Percentiles rank a stretch among this genome's conserved stretches.
phyloP scores from a whole-genome alignment of 1,140 invertebrate genomes.

The Anoplolepis gracilipes region DNA sequence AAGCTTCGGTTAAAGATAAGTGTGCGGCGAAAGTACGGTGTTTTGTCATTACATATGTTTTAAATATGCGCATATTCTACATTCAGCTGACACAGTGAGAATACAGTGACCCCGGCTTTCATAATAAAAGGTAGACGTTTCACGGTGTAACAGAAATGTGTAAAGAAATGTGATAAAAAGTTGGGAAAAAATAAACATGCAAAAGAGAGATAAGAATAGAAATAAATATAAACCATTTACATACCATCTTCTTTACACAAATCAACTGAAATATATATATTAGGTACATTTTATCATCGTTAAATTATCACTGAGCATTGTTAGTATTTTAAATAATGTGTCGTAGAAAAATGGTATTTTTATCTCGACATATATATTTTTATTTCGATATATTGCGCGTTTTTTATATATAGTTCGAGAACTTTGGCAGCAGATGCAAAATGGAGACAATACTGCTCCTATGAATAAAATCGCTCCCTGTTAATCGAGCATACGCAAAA shows the following conservation, averaged over 20 bases:
- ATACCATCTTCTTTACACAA: constrained; percentile 84
- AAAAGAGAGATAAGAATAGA: constrained; percentile 76
- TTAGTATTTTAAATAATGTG: constrained; percentile 5
- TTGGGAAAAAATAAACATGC: constrained; percentile 79
- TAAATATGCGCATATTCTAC: constrained; percentile 23
- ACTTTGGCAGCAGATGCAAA: constrained; percentile 73
- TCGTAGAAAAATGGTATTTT: not conserved
- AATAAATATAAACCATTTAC: constrained; percentile 82
- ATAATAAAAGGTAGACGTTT: constrained; percentile 34
- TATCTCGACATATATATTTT: not conserved
- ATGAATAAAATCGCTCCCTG: not conserved
- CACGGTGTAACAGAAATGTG: constrained; percentile 47
- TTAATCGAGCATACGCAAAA: constrained; percentile 29
- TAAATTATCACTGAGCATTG: constrained; percentile 28
- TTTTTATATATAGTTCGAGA: not conserved
- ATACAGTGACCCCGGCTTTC: constrained; percentile 30
- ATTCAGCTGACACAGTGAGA: constrained; percentile 46
- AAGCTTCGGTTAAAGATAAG: not conserved
- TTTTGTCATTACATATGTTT: constrained; percentile 4
- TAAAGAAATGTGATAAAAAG: constrained; percentile 69
- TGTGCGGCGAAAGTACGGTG: constrained; percentile 18
- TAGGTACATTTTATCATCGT: constrained; percentile 79
- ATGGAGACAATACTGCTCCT: constrained; percentile 14
- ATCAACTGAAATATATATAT: constrained; percentile 82
- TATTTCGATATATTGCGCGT: not conserved